phyloP scores from a whole-genome alignment of 2,797 vertebrate species.

The Carapus acus region DNA sequence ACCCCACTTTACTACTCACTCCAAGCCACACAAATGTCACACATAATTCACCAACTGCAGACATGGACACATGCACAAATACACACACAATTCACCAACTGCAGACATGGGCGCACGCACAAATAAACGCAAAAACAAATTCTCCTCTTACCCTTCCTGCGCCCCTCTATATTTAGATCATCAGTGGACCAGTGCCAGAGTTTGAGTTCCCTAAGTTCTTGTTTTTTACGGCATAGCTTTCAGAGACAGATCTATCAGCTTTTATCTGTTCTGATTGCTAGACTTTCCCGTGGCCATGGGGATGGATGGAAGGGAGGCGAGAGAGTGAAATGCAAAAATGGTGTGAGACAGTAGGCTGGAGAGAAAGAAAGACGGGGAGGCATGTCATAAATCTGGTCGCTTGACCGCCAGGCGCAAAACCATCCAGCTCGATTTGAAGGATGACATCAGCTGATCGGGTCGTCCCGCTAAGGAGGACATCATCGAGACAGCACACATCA shows the following conservation, averaged over 20 bases:
- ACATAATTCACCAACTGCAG: background rate
- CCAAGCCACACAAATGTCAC: constrained; percentile 4
- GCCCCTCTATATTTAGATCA: constrained; percentile 49
- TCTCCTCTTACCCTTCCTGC: constrained; percentile 25
- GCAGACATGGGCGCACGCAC: no score
- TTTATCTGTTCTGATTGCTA: constrained; percentile 29
- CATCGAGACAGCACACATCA: no score
- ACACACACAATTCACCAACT: no score
- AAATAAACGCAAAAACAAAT: constrained; percentile 12
- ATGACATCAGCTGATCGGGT: no score
- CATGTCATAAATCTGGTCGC: background rate
- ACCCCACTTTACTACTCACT: background rate
- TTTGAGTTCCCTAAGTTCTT: constrained; percentile 14
- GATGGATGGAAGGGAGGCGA: background rate
- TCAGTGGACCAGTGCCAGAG: constrained; percentile 40
- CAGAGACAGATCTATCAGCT: constrained; percentile 42
- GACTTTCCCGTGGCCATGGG: constrained; percentile 13
- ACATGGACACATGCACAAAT: background rate
- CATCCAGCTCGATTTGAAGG: no score
- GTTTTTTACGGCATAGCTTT: constrained; percentile 43
- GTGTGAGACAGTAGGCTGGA: constrained; percentile 9
- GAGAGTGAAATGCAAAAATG: background rate
- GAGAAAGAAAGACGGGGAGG: constrained; percentile 1
- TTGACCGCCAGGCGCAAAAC: no score
- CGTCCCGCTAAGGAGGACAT: no score